Conservation (phyloP, 2,888 invertebrate species). For the Eupsilia transversa region DNA sequence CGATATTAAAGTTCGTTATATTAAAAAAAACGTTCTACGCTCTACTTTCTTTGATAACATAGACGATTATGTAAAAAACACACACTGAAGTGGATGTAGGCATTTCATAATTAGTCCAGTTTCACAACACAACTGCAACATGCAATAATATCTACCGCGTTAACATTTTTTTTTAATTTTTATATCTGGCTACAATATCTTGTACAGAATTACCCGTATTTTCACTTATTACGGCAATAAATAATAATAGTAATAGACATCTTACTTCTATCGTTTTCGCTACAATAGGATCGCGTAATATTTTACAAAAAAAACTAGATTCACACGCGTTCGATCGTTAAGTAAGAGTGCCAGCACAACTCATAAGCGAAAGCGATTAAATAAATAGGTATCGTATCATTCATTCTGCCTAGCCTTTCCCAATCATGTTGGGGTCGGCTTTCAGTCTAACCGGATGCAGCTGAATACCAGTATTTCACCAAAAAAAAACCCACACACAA, state of each 20-base stretch:
- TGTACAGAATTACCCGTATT: conserved; percentile 13
- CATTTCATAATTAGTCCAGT: not conserved
- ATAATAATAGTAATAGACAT: conserved; percentile 40
- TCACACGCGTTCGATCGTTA: conserved; percentile 64
- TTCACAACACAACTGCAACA: not conserved
- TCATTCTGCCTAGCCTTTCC: too few species aligned
- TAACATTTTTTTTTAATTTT: not conserved
- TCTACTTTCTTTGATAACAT: not conserved
- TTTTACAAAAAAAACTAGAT: conserved; percentile 58
- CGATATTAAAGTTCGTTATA: not conserved
- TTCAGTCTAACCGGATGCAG: too few species aligned
- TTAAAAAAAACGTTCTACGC: not conserved
- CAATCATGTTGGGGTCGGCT: too few species aligned
- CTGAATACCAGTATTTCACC: too few species aligned
- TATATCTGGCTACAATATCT: conserved; percentile 8
- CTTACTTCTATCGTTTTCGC: conserved; percentile 47
- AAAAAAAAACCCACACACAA: too few species aligned
- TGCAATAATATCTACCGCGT: not conserved
- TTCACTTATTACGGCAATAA: conserved; percentile 41
- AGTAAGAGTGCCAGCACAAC: conserved; percentile 37
- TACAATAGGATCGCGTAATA: conserved; percentile 63
- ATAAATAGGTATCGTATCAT: not conserved
- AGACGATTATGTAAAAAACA: not conserved
- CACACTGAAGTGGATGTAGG: not conserved
- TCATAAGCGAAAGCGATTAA: conserved; percentile 17